phyloP scores from a whole-genome alignment of 1,140 invertebrate genomes.

The Conus betulinus region DNA sequence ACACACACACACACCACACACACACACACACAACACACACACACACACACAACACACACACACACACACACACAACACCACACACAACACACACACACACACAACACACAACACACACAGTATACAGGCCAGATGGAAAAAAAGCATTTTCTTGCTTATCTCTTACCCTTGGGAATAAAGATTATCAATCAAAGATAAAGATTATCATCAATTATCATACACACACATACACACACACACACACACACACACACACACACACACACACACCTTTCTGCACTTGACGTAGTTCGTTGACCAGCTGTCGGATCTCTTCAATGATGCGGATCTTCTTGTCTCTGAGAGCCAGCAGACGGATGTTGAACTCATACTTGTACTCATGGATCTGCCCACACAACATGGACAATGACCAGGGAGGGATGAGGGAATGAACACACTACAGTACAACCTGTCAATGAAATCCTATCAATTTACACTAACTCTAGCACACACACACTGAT shows the following conservation, averaged over 20 bases:
- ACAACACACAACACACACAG: too few relatives aligned
- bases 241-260: not conserved
- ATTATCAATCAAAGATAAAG: too few relatives aligned
- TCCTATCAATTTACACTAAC: not conserved
- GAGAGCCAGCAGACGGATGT: slow-evolving; percentile 81
- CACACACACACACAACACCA: too few relatives aligned
- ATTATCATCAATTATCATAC: too few relatives aligned
- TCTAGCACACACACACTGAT: not conserved
- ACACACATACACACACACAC: too few relatives aligned
- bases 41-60: too few relatives aligned
- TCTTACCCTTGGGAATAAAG: too few relatives aligned
- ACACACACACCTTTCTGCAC: slow-evolving; percentile 76
- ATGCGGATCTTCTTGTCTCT: slow-evolving; percentile 82
- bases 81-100: too few relatives aligned
- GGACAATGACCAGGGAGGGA: not conserved
- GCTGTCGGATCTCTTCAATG: slow-evolving; percentile 78
- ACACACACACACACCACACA: too few relatives aligned
- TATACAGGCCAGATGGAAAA: too few relatives aligned
- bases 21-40: too few relatives aligned
- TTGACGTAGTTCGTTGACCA: slow-evolving; percentile 78
- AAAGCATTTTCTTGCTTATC: too few relatives aligned
- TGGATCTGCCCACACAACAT: slow-evolving; percentile 78
- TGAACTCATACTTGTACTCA: slow-evolving; percentile 82
- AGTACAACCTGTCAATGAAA: not conserved
- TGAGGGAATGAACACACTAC: not conserved